Base-by-base conservation (phyloP, 2,888 invertebrate species). In the Drosophila demipolita region DNA sequence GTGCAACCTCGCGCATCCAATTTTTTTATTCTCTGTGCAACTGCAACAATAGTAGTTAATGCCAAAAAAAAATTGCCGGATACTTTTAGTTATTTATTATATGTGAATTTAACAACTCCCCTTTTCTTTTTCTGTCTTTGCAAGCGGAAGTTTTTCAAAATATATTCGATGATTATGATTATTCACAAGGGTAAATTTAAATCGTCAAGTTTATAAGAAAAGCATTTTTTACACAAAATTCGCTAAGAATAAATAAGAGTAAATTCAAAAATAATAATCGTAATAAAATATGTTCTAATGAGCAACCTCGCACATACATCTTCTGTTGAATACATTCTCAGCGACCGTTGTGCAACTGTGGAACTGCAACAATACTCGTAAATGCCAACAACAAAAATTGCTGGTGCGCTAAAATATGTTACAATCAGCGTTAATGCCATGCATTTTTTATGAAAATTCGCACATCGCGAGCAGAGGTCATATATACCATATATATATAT, bases 361-460 rank as follows among this genome's bases (percentile, higher is more conserved):
- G 38, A 38, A 67, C 36, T 69, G 75, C 57, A 75, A 80, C 61
- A 67, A 75, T 64, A 36, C 58, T 64, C 65, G 73, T 76, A 77
- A 73, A 73, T 67, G 82, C 66, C 68, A 89, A 69, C 76, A 75
- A 77, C 76, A 75, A 77, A 76, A 82, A 83, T 70, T 74, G 73
- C 71, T 55, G 76, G 62, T 65, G 72, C 73, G 61, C 65, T 78
- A 80, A 80, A 83, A 81, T 80, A 86, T 87, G 76, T 80, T 77
- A 72, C 91, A 90, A 90, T 89, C 87, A 83, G 78, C 72, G 81
- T 88, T 84, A 90, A 90, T 88, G 75, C 67, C 73, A 66, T 84
- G 78, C 77, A 83, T 82, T 88, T 89, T 81, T 86, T 77, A 90
- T 90, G 80, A 78, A 86, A 86, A 69, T 78, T 78, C 68, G 67